These are phyloP conservation scores for Adoxophyes honmai DNA, from an alignment of 1,140 invertebrate genomes.

Conservation along the genomic window DNA sequence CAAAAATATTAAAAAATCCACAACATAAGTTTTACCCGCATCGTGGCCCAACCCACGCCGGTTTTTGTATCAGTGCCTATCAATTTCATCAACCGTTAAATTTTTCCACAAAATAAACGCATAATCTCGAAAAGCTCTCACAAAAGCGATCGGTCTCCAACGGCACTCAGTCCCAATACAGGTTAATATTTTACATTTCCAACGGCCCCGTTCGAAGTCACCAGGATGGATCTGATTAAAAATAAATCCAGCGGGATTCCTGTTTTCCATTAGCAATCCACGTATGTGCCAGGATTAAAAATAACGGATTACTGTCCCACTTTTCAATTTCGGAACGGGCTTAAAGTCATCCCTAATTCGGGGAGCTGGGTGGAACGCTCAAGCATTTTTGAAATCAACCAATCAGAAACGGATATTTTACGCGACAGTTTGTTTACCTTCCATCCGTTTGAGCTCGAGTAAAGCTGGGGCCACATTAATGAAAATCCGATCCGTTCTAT, in stretches of 20 bases:
- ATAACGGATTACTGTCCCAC: constrained; percentile 20
- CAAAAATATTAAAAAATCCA: no score
- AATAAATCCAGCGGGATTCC: constrained; percentile 44
- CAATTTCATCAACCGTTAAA: no score
- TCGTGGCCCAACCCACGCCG: no score
- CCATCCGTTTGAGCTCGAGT: background rate
- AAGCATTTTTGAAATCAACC: constrained; percentile 4
- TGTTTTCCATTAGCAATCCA: constrained; percentile 39
- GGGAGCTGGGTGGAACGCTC: background rate
- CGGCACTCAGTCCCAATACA: no score
- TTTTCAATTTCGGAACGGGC: constrained; percentile 19
- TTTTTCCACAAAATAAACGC: no score
- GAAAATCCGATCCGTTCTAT: background rate
- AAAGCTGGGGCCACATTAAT: background rate
- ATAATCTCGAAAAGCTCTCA: no score
- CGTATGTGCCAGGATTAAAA: constrained; percentile 36
- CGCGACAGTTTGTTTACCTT: background rate
- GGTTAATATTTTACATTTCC: background rate
- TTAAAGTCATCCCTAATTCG: constrained; percentile 16
- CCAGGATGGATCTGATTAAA: constrained; percentile 36
- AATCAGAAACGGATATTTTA: constrained; percentile 1
- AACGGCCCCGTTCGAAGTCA: background rate
- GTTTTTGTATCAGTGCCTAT: no score
- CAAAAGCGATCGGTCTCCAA: no score
- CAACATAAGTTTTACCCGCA: no score